Percentiles rank a stretch among this genome's conserved stretches.
These are phyloP conservation scores for Euura lappo DNA, from an alignment of 1,140 invertebrate genomes.

Conservation along the genomic window DNA sequence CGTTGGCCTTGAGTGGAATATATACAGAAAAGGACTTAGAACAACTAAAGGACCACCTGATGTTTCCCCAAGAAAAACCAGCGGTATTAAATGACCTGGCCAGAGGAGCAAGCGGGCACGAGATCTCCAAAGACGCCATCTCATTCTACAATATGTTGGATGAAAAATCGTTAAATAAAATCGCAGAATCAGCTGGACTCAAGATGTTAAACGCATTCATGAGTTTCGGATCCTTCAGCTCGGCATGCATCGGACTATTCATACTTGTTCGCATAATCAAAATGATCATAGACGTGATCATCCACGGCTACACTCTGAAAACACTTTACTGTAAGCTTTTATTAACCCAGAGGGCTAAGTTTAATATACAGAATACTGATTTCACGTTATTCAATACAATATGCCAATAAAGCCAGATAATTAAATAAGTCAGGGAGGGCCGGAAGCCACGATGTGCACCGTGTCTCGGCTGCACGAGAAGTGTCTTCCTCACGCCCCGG, in stretches of 20 bases:
- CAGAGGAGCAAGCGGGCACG: conserved; percentile 15
- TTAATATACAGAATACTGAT: no score
- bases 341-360: no score
- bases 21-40: conserved; percentile 1
- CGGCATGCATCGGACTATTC: conserved; percentile 21
- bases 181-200: conserved; percentile 14
- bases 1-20: conserved; percentile 10
- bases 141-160: conserved; percentile 19
- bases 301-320: conserved; percentile 20
- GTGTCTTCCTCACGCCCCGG: no score
- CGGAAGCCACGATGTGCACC: no score
- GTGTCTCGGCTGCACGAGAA: no score
- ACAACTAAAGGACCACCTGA: conserved; percentile 1
- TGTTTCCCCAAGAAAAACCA: conserved; percentile 17
- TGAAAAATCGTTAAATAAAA: conserved; percentile 17
- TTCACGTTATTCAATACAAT: no score
- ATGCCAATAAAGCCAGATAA: no score
- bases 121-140: neutral
- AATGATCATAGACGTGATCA: neutral
- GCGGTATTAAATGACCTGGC: conserved; percentile 16
- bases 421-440: no score
- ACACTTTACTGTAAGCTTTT: no score
- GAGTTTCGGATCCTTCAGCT: conserved; percentile 14
- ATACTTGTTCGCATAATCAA: conserved; percentile 17
- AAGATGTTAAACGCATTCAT: conserved; percentile 21